These are phyloP conservation scores for Drosophila tristis DNA, from an alignment of 1,140 invertebrate species.

Conservation along the genomic window DNA sequence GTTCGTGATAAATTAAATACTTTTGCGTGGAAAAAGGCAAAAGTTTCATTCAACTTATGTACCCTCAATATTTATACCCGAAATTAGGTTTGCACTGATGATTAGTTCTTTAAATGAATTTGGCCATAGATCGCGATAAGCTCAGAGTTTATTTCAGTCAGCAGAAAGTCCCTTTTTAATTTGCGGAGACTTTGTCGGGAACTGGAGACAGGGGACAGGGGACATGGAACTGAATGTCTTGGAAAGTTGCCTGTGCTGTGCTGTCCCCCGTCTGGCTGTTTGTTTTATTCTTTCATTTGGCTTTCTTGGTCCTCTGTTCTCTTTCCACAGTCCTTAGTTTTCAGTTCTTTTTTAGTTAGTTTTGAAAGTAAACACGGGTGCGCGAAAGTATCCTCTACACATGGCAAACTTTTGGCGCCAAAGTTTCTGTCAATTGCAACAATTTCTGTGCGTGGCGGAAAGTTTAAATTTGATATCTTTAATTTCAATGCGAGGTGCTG, in stretches of 20 bases:
- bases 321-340: not conserved
- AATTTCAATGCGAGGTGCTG: constrained; percentile 44
- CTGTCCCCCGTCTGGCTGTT: constrained; percentile 35
- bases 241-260: constrained; percentile 24
- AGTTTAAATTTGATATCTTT: constrained; percentile 66
- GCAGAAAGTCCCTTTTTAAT: constrained; percentile 18
- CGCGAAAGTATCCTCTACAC: constrained; percentile 11
- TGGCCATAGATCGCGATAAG: constrained; percentile 46
- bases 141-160: constrained; percentile 30
- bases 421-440: constrained; percentile 64
- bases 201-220: not conserved
- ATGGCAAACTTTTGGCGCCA: constrained; percentile 64
- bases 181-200: constrained; percentile 10
- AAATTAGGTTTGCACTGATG: constrained; percentile 30
- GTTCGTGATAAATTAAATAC: constrained; percentile 25
- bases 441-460: constrained; percentile 39
- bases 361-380: constrained; percentile 57
- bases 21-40: constrained; percentile 1
- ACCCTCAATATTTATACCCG: constrained; percentile 23
- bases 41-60: constrained; percentile 21
- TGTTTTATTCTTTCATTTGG: constrained; percentile 62
- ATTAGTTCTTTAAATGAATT: constrained; percentile 41
- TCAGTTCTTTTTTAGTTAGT: constrained; percentile 49
- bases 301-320: constrained; percentile 21
- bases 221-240: not conserved